These are phyloP conservation scores for Megamerina dolium DNA, from an alignment of 2,888 invertebrate species.

Conservation along the genomic window DNA sequence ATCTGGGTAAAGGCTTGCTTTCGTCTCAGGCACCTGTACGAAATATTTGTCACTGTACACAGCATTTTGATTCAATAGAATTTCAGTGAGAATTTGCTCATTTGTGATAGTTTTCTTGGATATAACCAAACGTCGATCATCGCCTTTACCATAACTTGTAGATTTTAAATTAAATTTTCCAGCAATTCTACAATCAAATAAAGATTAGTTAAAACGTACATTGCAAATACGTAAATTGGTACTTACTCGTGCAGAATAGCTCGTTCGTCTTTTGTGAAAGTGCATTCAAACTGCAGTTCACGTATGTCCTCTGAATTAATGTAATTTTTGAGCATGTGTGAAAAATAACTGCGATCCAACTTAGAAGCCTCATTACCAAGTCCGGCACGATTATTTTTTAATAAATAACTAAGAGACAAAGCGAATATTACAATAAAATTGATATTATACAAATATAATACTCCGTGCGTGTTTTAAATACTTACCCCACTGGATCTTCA, in stretches of 20 bases:
- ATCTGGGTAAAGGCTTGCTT: slow-evolving; percentile 36
- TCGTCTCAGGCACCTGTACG: slow-evolving; percentile 42
- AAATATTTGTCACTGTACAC: slow-evolving; percentile 41
- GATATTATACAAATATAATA: neutral
- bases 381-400: slow-evolving; percentile 44
- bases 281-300: slow-evolving; percentile 56
- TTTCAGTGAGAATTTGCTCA: slow-evolving; percentile 34
- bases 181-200: slow-evolving; percentile 42
- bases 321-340: slow-evolving; percentile 45
- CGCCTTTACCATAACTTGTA: slow-evolving; percentile 52
- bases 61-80: slow-evolving; percentile 34
- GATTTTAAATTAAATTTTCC: slow-evolving; percentile 51
- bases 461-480: neutral
- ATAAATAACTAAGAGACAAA: slow-evolving; percentile 29
- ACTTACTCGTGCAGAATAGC: slow-evolving; percentile 55
- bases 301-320: slow-evolving; percentile 51
- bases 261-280: slow-evolving; percentile 62
- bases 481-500: slow-evolving; percentile 54
- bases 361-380: slow-evolving; percentile 34
- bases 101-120: slow-evolving; percentile 37
- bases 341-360: slow-evolving; percentile 32
- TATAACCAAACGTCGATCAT: slow-evolving; percentile 43
- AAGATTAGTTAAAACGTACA: neutral
- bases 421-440: neutral
- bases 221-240: neutral